Conservation (phyloP, 2,888 invertebrate species). For the Parthenolecanium corni region DNA sequence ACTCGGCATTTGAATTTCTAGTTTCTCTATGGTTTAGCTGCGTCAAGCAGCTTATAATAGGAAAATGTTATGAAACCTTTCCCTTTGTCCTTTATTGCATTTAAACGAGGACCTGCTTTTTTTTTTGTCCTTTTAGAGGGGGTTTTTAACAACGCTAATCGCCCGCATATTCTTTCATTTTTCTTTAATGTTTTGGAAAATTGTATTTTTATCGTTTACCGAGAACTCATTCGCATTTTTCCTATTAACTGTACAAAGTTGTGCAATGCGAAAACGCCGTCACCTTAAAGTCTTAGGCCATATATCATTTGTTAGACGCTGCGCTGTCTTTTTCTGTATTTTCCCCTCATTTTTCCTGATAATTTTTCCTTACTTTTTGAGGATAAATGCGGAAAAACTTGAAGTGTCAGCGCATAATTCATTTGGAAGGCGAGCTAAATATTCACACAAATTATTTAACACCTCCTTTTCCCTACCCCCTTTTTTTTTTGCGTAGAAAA, state of each 20-base stretch:
- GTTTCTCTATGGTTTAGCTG: constrained; percentile 4
- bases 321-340: no score
- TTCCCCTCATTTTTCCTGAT: no score
- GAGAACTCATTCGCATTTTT: constrained; percentile 15
- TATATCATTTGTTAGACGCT: no score
- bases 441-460: no score
- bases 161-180: constrained; percentile 27
- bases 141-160: constrained; percentile 26
- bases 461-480: no score
- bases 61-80: constrained; percentile 19
- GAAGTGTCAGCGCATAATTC: no score
- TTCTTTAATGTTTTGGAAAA: constrained; percentile 28
- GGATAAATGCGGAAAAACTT: no score
- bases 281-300: no score
- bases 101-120: constrained; percentile 18
- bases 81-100: background rate
- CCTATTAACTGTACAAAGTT: constrained; percentile 15
- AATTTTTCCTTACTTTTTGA: no score
- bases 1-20: background rate
- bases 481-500: no score
- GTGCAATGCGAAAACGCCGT: no score
- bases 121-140: background rate
- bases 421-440: no score
- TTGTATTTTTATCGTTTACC: constrained; percentile 26
- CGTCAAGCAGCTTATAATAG: background rate